Base-by-base conservation (phyloP, 2,113 vertebrate species). In the Todiramphus chloris region DNA sequence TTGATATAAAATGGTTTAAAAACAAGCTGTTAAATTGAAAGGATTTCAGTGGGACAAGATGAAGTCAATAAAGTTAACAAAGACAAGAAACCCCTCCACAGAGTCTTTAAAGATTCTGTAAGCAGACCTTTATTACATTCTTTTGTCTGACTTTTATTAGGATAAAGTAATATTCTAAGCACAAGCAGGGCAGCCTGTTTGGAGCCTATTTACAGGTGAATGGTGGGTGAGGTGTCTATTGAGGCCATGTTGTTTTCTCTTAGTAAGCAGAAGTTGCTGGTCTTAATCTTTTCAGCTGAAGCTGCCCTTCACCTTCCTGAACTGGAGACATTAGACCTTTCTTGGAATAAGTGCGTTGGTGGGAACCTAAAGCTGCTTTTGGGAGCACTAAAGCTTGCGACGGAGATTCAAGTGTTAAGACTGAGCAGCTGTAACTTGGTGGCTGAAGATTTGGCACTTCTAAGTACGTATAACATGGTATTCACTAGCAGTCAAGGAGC, bases 291-390 rank as follows among this genome's bases (percentile, higher is more conserved):
- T 95, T 95, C 92, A 99, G 99, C 98, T 30, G 96, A 98, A 72
- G 97, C 97, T 13, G 97, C 97, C 86, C 94, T 98, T 81, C 97
- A 98, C 82, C 97, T 98, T 68, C 90, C 95, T 84, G 97, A 97
- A 96, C 98, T 99, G 95, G 96, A 96, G 97, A 96, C 90, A 28
- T 78, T 99, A 94, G 97, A 98, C 90, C 96, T 99, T 68, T 99
- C 99, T 84, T 99, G 99, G 99, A 98, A 99, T 97, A 99, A 99
- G 87, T 98, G 98, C 93, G 98, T 99, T 69, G 98, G 99, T 21
- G 98, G 98, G 53, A 99, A 97, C 83, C 91, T 99, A 90, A 94
- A 97, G 53, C 94, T 98, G 93, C 98, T 99, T 90, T 97, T 98
- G 89, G 98, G 98, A 55, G 97, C 96, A 3, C 76, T 99, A 76